Evolutionary conservation across 1,140 invertebrate species (phyloP), one percentile per base, ranked within the genome.

Genomic region (Leptonema lineaticorne): DNA sequence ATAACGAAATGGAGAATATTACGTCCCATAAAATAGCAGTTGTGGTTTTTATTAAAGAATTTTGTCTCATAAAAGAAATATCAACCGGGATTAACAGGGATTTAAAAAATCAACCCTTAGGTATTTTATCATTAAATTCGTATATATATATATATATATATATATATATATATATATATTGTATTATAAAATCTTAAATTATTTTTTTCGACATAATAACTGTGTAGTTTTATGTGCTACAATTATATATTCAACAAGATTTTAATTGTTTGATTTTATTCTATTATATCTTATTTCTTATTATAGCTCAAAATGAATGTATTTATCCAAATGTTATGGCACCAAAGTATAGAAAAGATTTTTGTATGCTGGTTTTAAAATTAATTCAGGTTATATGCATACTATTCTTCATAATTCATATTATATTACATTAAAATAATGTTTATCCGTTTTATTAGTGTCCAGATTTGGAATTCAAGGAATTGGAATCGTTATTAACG

Each of bases 1-100:
- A 4, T 41, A 41, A 41, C 11, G 78, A 76, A 74, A 76, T 81
- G 71, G 81, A 83, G 73, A 82, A 81, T 75, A 79, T 83, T 46
- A 83, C 81, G 27, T 80, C 81, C 14, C 81, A 83, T 66, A 83
- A 83, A 76, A 80, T 83, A 64, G 81, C 81, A 5, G 81, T 83
- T 27, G 79, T 83, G 20, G 79, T 79, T 60, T 83, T 83, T 74
- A 83, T 83, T 41, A 69, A 79, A 63, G 81, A 83, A 72, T 83
- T 81, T 76, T 71, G 72, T 62, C 22, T 69, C 28, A 46, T 72
- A 14, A 64, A 50, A 50, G 11, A 64, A 37, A 33, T 20, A 29
- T 41, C 2, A 11, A n/a, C n/a, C n/a, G n/a, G n/a, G n/a, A n/a
- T n/a, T n/a, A n/a, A n/a, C n/a, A n/a, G n/a, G n/a, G n/a, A n/a